phyloP scores from a whole-genome alignment of 2,888 invertebrate genomes.

The Priocnemis perturbator region DNA sequence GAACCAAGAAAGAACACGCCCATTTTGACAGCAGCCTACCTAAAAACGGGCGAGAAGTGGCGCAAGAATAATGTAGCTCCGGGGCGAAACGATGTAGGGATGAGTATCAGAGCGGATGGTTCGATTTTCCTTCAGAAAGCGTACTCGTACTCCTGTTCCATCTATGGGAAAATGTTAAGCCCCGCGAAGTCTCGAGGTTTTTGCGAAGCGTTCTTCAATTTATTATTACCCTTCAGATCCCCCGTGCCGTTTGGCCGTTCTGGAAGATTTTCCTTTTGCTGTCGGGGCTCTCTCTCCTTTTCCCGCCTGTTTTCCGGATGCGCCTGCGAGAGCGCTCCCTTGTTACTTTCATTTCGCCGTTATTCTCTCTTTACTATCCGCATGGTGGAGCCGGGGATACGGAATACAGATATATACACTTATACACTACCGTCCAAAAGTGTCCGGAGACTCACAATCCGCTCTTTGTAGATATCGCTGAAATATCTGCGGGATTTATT shows the following conservation, averaged over 20 bases:
- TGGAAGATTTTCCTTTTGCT: slow-evolving; percentile 2
- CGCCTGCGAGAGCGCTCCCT: slow-evolving; percentile 33
- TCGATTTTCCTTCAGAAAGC: slow-evolving; percentile 31
- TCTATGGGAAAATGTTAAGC: slow-evolving; percentile 37
- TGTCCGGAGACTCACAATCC: too few species aligned
- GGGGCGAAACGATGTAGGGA: slow-evolving; percentile 14
- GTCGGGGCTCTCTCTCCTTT: slow-evolving; percentile 9
- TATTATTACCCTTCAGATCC: slow-evolving; percentile 42
- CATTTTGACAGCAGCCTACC: too few species aligned
- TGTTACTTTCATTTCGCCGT: slow-evolving; percentile 40
- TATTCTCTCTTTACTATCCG: slow-evolving; percentile 26
- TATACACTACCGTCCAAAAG: too few species aligned
- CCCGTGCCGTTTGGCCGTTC: neutral
- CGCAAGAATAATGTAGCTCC: too few species aligned
- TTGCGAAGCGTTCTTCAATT: slow-evolving; percentile 50
- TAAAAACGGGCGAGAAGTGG: too few species aligned
- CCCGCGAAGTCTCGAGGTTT: slow-evolving; percentile 36
- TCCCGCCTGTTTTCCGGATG: slow-evolving; percentile 31
- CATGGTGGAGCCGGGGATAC: slow-evolving; percentile 18
- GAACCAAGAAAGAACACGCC: too few species aligned
- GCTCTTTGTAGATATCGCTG: too few species aligned
- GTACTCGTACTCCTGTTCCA: slow-evolving; percentile 8
- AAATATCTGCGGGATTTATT: too few species aligned
- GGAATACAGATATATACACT: slow-evolving; percentile 2
- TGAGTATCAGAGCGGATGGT: slow-evolving; percentile 42